Percentiles rank a stretch among this genome's conserved stretches.
Evolutionary conservation across 2,888 invertebrate genomes (phyloP).

Genomic region (Dicyrtoma fusca): DNA sequence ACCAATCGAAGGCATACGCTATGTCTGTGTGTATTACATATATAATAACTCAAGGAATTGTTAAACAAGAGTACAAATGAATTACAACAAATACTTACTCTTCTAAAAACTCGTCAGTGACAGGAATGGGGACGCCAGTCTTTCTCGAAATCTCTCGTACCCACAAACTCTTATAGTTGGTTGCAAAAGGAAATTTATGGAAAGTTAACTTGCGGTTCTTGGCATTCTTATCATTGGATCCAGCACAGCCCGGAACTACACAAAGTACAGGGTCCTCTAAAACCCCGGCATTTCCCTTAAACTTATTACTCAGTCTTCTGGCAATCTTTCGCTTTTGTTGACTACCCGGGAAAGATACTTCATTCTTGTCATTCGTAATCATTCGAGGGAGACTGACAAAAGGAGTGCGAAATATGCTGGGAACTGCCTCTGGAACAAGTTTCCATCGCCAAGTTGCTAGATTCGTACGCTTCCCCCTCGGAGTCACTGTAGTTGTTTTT

Average conservation of each 20-base stretch:
- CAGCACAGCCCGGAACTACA: constrained; percentile 1
- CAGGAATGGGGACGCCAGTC: neutral
- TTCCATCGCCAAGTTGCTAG: neutral
- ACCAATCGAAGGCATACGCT: too few species aligned
- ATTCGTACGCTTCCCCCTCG: neutral
- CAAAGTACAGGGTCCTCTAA: neutral
- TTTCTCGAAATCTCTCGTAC: constrained; percentile 1
- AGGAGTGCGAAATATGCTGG: neutral
- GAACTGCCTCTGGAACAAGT: neutral
- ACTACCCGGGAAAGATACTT: neutral
- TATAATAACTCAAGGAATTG: too few species aligned
- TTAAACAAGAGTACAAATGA: too few species aligned
- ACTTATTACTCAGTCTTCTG: neutral
- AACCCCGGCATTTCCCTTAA: too few species aligned
- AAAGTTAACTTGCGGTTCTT: neutral
- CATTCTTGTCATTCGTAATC: neutral
- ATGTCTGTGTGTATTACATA: too few species aligned
- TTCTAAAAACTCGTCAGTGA: neutral
- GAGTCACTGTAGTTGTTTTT: neutral
- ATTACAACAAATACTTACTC: neutral
- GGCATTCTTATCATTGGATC: neutral
- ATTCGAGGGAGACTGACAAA: neutral
- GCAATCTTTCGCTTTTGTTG: neutral
- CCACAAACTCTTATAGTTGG: neutral
- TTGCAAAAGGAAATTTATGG: neutral